A percentile compares a stretch with the other conserved stretches of the same genome.
These are phyloP conservation scores for Ophion costatus DNA, from an alignment of 2,888 invertebrate genomes.

Conservation along the genomic window DNA sequence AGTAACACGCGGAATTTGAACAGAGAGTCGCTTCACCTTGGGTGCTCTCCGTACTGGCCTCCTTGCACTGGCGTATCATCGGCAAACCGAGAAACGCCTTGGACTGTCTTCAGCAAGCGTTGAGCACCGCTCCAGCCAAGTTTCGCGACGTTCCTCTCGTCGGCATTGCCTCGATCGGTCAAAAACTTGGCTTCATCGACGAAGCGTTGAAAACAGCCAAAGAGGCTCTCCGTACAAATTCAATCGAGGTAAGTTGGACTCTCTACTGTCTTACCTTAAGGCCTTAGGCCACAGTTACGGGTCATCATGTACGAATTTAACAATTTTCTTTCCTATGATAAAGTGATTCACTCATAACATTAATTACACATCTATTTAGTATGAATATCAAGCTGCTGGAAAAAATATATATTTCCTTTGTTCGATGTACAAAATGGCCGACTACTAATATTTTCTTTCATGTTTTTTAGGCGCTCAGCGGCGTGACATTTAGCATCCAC, in stretches of 20 bases:
- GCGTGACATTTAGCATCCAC: too few species aligned
- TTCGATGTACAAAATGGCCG: too few species aligned
- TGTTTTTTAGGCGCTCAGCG: too few species aligned
- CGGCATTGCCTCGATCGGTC: slow-evolving; percentile 88
- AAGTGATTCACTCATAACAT: too few species aligned
- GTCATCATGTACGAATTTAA: too few species aligned
- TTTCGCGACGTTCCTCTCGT: slow-evolving; percentile 88
- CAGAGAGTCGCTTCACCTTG: slow-evolving; percentile 90
- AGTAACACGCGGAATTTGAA: neutral
- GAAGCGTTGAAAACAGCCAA: slow-evolving; percentile 87
- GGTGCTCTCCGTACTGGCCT: slow-evolving; percentile 90
- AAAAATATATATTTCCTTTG: too few species aligned
- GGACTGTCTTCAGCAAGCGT: slow-evolving; percentile 88
- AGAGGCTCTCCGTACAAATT: slow-evolving; percentile 87
- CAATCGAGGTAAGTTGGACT: slow-evolving; percentile 86
- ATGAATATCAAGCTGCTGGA: too few species aligned
- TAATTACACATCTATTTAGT: too few species aligned
- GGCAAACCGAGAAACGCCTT: slow-evolving; percentile 89
- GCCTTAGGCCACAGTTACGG: too few species aligned
- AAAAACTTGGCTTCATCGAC: slow-evolving; percentile 87
- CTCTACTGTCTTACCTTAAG: neutral
- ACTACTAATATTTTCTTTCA: too few species aligned
- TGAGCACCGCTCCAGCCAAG: slow-evolving; percentile 85
- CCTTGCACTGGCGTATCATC: slow-evolving; percentile 91
- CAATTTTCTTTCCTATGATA: too few species aligned